Conservation (phyloP, 2,797 vertebrate species). For the Phaenicophaeus curvirostris region DNA sequence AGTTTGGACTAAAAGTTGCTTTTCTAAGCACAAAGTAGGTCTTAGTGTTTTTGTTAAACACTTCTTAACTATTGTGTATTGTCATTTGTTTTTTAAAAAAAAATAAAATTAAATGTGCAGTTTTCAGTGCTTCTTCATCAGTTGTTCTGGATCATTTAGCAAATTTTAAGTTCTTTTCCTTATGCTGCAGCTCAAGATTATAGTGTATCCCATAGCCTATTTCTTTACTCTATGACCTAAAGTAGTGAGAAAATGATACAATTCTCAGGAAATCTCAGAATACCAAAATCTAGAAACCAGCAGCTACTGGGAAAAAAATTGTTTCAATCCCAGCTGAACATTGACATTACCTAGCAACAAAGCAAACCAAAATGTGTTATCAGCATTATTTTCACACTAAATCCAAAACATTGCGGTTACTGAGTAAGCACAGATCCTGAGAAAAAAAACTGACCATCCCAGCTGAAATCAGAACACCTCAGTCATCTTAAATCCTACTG, state of each 20-base stretch:
- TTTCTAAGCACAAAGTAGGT: not conserved
- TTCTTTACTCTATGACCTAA: conserved; percentile 52
- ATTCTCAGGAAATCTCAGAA: conserved; percentile 60
- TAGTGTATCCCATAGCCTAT: not conserved
- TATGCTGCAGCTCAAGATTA: not conserved
- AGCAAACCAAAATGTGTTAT: too few relatives aligned
- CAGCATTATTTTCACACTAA: too few relatives aligned
- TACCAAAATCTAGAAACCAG: too few relatives aligned
- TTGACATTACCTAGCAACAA: too few relatives aligned
- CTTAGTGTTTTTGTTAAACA: not conserved
- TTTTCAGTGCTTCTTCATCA: not conserved
- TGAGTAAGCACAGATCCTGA: too few relatives aligned
- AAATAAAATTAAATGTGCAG: not conserved
- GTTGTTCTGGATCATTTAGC: not conserved
- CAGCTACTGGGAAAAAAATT: too few relatives aligned
- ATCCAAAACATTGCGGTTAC: too few relatives aligned
- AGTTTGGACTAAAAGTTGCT: not conserved
- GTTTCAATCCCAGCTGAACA: too few relatives aligned
- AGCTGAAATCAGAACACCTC: too few relatives aligned
- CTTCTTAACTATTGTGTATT: not conserved
- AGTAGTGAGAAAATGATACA: not conserved
- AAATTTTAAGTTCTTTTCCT: not conserved
- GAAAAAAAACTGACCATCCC: too few relatives aligned
- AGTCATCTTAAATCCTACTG: not conserved
- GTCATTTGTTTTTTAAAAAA: not conserved